phyloP scores from a whole-genome alignment of 2,113 vertebrate genomes.

The Muntiacus reevesi region DNA sequence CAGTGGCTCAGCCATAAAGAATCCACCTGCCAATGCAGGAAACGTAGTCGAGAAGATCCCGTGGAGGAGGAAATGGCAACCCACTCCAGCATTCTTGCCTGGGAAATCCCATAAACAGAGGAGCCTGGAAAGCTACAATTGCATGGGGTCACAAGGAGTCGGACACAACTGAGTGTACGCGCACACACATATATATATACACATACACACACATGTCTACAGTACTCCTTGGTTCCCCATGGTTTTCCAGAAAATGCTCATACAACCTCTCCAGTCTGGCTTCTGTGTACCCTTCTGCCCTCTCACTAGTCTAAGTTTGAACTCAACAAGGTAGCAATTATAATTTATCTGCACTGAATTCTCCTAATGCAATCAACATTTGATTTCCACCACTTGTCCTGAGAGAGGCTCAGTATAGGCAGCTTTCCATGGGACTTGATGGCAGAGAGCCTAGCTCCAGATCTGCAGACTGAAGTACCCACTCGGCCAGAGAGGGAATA shows the following conservation, averaged over 20 bases:
- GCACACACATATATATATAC: too few species aligned
- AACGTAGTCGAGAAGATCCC: background rate
- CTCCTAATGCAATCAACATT: background rate
- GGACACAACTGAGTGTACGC: rapidly evolving
- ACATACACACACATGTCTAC: background rate
- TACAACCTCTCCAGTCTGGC: background rate
- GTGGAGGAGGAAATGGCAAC: background rate
- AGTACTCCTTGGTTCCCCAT: background rate
- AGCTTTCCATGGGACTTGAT: background rate
- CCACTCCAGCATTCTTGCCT: background rate
- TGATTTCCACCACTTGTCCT: background rate
- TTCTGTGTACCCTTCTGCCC: background rate
- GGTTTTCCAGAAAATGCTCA: background rate
- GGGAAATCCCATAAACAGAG: background rate
- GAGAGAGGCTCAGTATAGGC: background rate
- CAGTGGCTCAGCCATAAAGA: background rate
- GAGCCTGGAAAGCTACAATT: background rate
- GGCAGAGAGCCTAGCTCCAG: background rate
- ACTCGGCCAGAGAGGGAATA: too few species aligned
- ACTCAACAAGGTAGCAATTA: background rate
- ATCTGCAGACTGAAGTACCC: background rate
- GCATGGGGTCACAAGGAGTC: background rate
- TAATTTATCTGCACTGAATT: background rate
- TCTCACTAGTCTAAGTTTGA: background rate
- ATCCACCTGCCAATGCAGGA: background rate